Base-by-base conservation (phyloP, 2,113 vertebrate species). In the Brevimyrus niger region DNA sequence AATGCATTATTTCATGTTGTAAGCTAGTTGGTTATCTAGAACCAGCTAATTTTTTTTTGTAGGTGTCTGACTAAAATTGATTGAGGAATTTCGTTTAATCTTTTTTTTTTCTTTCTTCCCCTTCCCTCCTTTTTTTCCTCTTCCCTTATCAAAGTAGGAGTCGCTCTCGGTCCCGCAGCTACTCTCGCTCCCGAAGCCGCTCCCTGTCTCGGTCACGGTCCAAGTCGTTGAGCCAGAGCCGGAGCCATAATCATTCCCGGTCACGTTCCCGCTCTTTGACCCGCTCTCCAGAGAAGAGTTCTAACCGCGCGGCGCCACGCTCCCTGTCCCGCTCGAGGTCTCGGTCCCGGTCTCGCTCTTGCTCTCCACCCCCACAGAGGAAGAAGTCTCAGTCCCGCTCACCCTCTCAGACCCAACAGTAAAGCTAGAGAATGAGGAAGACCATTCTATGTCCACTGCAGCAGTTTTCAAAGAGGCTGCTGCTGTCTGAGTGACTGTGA, bases 221-320 rank as follows among this genome's bases (percentile, higher is more conserved):
- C 88, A 92, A 92, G 84, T 93, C 92, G 4, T 80, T 47, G 38
- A 93, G 93, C 90, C 89, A 92, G 4, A 92, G 90, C 89, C 90
- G 94, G 73, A 96, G 94, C 86, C 94, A 95, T 27, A 93, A 94
- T 90, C 94, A 94, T 3, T 94, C 94, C 92, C 93, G 94, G 90
- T 94, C 93, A 89, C 94, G 94, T 35, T 96, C 95, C 47, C 93
- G 94, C 23, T 96, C 95, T 0, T 2, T 51, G 89, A 96, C 96
- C 89, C 95, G 95, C 88, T 96, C 95, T 9, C 96, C 96, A 0
- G 96, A 96, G 89, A 96, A 94, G 93, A 96, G 95, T 89, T 17
- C 87, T 0, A 90, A 93, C 0, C 93, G 94, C 82, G 87, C 47
- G 0, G 82, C 82, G 0, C 90, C 86, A 0, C 90, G 86, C 51